Conservation (phyloP, 2,113 vertebrate species). For the Podarcis cretensis region DNA sequence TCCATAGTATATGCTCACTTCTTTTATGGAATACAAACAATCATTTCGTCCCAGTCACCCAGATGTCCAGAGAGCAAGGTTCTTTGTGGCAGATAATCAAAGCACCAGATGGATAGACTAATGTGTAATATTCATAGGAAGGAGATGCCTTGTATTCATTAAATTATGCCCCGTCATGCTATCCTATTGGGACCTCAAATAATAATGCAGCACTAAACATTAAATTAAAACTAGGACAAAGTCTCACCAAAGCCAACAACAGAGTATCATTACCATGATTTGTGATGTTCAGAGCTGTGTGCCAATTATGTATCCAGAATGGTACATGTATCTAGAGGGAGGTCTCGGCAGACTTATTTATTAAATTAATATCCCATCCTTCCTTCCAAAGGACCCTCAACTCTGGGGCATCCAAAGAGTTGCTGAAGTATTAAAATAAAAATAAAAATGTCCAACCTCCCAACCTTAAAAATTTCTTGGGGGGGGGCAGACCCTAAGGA, state of each 20-base stretch:
- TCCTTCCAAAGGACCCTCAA: too few species aligned
- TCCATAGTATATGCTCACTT: rapidly evolving
- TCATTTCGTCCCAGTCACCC: background rate
- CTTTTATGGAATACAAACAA: background rate
- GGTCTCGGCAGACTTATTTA: background rate
- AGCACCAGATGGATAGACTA: background rate
- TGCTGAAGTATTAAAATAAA: too few species aligned
- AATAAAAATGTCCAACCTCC: too few species aligned
- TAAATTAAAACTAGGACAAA: background rate
- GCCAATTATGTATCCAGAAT: background rate
- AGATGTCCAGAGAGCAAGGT: background rate
- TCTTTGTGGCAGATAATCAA: slow-evolving; percentile 5
- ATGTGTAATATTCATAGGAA: background rate
- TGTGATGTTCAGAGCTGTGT: background rate
- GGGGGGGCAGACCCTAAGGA: background rate
- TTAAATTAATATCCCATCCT: too few species aligned
- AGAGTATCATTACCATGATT: background rate
- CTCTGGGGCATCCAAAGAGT: too few species aligned
- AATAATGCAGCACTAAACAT: background rate
- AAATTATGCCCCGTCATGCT: background rate
- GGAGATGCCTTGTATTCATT: slow-evolving; percentile 2
- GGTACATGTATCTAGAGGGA: background rate
- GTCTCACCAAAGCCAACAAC: background rate
- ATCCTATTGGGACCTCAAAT: background rate
- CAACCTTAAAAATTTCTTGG: too few species aligned